phyloP scores from a whole-genome alignment of 1,140 invertebrate species.

The Pararge aegeria region DNA sequence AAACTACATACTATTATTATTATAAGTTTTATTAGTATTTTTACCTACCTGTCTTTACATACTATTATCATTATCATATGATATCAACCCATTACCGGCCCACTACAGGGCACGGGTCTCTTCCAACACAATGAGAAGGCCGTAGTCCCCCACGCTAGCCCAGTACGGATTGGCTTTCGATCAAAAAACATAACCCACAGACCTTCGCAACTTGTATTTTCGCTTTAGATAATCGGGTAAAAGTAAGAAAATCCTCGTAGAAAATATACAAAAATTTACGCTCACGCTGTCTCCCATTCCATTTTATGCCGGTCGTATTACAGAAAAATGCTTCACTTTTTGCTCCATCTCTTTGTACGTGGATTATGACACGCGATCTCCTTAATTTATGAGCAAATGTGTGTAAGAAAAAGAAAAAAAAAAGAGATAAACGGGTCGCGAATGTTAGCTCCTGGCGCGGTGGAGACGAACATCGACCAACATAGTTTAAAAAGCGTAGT shows the following conservation, averaged over 20 bases:
- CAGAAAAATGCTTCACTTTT: conserved; percentile 51
- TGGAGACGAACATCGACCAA: conserved; percentile 13
- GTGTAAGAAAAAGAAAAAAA: conserved; percentile 3
- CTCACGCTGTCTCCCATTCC: conserved; percentile 36
- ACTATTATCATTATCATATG: no score
- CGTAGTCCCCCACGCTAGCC: no score
- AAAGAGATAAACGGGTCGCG: conserved; percentile 25
- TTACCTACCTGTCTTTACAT: no score
- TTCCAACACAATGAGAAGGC: no score
- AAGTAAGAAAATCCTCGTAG: conserved; percentile 1
- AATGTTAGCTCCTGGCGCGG: conserved; percentile 15
- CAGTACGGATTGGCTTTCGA: no score
- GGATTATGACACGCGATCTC: conserved; percentile 70
- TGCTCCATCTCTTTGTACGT: conserved; percentile 66
- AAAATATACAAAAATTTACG: conserved; percentile 10
- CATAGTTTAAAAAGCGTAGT: not conserved
- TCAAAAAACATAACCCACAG: no score
- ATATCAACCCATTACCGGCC: no score
- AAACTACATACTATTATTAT: no score
- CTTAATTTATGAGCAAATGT: conserved; percentile 54
- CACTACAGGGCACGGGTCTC: no score
- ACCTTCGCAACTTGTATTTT: conserved; percentile 4
- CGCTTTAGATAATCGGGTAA: not conserved
- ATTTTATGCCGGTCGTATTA: conserved; percentile 58
- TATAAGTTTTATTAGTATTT: no score